Conservation (phyloP, 2,113 vertebrate genomes). For the Otus sunia region DNA sequence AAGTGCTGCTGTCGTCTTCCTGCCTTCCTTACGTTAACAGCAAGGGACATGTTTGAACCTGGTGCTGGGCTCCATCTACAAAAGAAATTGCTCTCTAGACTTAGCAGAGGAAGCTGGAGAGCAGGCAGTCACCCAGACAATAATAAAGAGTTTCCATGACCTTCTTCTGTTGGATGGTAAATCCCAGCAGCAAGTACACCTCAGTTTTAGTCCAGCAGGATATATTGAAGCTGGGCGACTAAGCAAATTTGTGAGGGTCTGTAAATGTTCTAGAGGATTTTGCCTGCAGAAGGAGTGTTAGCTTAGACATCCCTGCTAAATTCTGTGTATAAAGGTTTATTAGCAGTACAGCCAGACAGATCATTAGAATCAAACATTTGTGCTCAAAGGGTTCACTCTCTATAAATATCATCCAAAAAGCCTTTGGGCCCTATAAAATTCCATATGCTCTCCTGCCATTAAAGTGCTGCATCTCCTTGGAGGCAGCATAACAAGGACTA, state of each 20-base stretch:
- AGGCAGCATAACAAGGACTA: neutral
- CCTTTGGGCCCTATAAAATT: constrained; percentile 12
- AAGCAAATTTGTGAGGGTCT: neutral
- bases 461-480: neutral
- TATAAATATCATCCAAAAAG: neutral
- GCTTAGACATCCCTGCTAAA: neutral
- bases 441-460: neutral
- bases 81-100: neutral
- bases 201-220: neutral
- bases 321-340: neutral
- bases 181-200: neutral
- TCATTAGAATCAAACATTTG: constrained; percentile 2
- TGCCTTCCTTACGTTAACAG: neutral
- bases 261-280: neutral
- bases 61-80: neutral
- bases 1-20: neutral
- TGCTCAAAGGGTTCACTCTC: neutral
- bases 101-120: neutral
- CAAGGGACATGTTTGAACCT: neutral
- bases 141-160: neutral
- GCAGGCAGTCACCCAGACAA: neutral
- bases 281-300: neutral
- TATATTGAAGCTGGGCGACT: neutral
- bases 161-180: neutral
- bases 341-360: neutral